phyloP scores from a whole-genome alignment of 2,113 vertebrate species.

The Gymnogyps californianus region DNA sequence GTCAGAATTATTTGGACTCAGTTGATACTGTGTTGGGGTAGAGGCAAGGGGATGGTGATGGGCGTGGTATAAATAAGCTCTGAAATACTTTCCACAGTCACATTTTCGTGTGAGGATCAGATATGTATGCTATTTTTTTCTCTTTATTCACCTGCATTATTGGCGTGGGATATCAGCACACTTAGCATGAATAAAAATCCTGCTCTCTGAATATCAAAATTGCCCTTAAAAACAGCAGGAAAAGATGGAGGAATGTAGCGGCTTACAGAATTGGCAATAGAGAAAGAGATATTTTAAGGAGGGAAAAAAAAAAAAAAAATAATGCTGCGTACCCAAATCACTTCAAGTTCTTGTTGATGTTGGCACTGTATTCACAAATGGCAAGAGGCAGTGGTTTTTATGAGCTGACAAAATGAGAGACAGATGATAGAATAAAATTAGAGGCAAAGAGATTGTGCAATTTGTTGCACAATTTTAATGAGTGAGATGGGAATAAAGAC shows the following conservation, averaged over 20 bases:
- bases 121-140: neutral
- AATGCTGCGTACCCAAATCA: neutral
- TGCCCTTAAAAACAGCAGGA: neutral
- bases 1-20: neutral
- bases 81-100: neutral
- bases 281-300: neutral
- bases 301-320: neutral
- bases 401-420: slow-evolving; percentile 27
- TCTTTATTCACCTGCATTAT: neutral
- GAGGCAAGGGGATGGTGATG: neutral
- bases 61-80: neutral
- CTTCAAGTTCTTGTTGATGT: slow-evolving; percentile 17
- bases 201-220: neutral
- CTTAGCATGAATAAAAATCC: neutral
- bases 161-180: neutral
- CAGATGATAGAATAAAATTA: slow-evolving; percentile 48
- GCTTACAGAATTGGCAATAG: neutral
- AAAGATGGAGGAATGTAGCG: neutral
- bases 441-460: neutral
- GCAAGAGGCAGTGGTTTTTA: neutral
- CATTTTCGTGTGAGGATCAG: neutral
- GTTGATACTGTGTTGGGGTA: neutral
- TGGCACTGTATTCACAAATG: slow-evolving; percentile 1
- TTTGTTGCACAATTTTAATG: slow-evolving; percentile 33
- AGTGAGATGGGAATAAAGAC: neutral